A percentile compares a stretch with the other conserved stretches of the same genome.
Evolutionary conservation across 2,113 vertebrate genomes (phyloP).

Genomic region (Oreochromis spilurus): DNA sequence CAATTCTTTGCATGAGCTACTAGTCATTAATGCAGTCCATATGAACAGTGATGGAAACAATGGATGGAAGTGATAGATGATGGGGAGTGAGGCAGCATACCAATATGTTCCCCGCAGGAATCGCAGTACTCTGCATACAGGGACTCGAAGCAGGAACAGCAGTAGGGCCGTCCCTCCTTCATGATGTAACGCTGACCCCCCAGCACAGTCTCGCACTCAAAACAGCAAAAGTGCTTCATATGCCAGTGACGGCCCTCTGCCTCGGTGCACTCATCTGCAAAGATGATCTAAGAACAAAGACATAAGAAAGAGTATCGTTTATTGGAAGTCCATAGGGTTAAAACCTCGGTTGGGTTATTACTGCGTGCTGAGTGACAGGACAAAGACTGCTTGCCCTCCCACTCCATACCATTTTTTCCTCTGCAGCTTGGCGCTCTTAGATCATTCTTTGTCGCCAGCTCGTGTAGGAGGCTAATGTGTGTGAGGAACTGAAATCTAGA

Average conservation of each 20-base stretch:
- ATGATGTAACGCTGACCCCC: slow-evolving; percentile 98
- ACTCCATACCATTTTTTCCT: not conserved
- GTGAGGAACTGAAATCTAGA: slow-evolving; percentile 10
- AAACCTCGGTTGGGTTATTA: slow-evolving; percentile 26
- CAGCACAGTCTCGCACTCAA: slow-evolving; percentile 91
- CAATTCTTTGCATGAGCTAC: not conserved
- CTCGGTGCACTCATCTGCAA: slow-evolving; percentile 96
- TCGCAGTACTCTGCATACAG: slow-evolving; percentile 96
- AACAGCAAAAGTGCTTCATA: slow-evolving; percentile 99
- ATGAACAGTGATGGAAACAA: not conserved
- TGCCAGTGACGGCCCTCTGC: slow-evolving; percentile 98
- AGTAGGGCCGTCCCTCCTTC: slow-evolving; percentile 97
- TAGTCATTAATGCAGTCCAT: not conserved
- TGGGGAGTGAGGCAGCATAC: slow-evolving; percentile 67
- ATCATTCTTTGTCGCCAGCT: slow-evolving; percentile 34
- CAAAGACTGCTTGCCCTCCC: slow-evolving; percentile 9
- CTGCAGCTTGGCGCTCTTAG: slow-evolving; percentile 6
- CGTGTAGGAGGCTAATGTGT: slow-evolving; percentile 36
- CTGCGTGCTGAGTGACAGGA: slow-evolving; percentile 28
- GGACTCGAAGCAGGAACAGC: slow-evolving; percentile 96
- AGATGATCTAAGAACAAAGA: slow-evolving; percentile 84
- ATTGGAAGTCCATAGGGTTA: slow-evolving; percentile 1
- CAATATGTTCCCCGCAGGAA: slow-evolving; percentile 95
- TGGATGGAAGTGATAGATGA: not conserved
- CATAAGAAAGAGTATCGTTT: slow-evolving; percentile 24